Evolutionary conservation across 1,140 invertebrate genomes (phyloP).

Genomic region (Musca vetustissima): DNA sequence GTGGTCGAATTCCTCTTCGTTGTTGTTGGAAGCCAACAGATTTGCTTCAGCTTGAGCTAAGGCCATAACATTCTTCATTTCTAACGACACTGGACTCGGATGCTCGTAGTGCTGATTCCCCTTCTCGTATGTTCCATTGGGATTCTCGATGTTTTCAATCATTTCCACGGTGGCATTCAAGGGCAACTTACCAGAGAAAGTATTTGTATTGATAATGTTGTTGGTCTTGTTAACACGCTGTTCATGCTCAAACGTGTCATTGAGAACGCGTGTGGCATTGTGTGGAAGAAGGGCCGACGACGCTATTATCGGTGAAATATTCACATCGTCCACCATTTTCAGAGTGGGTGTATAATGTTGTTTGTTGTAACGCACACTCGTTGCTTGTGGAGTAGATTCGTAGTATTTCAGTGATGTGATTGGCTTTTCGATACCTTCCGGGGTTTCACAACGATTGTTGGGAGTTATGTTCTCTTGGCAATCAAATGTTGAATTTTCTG

Average conservation of each 20-base stretch:
- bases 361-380: conserved; percentile 32
- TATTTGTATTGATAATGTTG: conserved; percentile 25
- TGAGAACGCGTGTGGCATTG: conserved; percentile 23
- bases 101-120: background rate
- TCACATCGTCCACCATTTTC: conserved; percentile 35
- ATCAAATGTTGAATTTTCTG: conserved; percentile 40
- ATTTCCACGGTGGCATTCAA: conserved; percentile 32
- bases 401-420: conserved; percentile 33
- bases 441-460: conserved; percentile 38
- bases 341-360: conserved; percentile 39
- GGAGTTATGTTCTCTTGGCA: conserved; percentile 22
- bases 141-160: conserved; percentile 48
- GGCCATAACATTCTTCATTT: conserved; percentile 49
- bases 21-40: conserved; percentile 43
- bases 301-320: conserved; percentile 47
- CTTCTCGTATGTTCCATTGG: conserved; percentile 32
- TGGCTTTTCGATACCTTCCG: conserved; percentile 40
- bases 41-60: conserved; percentile 49
- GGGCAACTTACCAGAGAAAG: conserved; percentile 23
- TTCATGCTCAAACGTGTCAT: conserved; percentile 32
- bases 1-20: conserved; percentile 51
- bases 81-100: conserved; percentile 28
- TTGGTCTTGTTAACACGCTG: conserved; percentile 21
- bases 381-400: conserved; percentile 46
- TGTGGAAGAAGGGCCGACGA: conserved; percentile 18